phyloP scores from a whole-genome alignment of 2,888 invertebrate genomes.

The Pachymerium ferrugineum region DNA sequence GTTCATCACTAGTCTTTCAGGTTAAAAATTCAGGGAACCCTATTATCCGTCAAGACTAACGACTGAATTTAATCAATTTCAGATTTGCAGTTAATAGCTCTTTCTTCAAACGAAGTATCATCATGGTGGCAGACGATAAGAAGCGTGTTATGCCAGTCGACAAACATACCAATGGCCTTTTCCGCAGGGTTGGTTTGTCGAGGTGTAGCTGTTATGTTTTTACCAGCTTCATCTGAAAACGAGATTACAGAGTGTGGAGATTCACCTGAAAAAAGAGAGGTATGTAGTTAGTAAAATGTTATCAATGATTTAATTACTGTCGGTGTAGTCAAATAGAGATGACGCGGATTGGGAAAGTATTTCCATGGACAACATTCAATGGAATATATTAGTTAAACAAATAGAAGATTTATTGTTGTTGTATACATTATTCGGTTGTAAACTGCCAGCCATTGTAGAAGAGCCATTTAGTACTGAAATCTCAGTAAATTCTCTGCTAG shows the following conservation, averaged over 20 bases:
- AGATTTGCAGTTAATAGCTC: constrained; percentile 55
- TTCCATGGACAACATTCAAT: constrained; percentile 76
- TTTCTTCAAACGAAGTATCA: constrained; percentile 65
- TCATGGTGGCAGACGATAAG: constrained; percentile 78
- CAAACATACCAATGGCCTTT: constrained; percentile 69
- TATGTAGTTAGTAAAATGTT: not conserved
- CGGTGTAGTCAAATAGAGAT: not conserved
- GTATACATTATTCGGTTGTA: constrained; percentile 57
- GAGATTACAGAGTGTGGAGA: not conserved
- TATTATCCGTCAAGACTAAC: no score
- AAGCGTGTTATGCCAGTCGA: constrained; percentile 64
- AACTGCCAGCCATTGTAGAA: constrained; percentile 23
- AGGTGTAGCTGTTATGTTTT: constrained; percentile 57
- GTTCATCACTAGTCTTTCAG: constrained; percentile 48
- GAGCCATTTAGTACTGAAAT: constrained; percentile 36
- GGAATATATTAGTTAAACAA: constrained; percentile 80
- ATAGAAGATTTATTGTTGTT: constrained; percentile 80
- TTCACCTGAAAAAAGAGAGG: not conserved
- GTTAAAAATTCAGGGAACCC: no score
- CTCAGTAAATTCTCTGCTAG: constrained; percentile 47
- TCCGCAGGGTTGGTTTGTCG: constrained; percentile 78
- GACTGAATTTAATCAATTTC: constrained; percentile 31
- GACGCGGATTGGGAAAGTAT: constrained; percentile 70
- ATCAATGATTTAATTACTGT: not conserved
- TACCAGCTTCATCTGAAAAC: constrained; percentile 32